Base-by-base conservation (phyloP, 2,113 vertebrate genomes). In the Nannobrachium achirus region DNA sequence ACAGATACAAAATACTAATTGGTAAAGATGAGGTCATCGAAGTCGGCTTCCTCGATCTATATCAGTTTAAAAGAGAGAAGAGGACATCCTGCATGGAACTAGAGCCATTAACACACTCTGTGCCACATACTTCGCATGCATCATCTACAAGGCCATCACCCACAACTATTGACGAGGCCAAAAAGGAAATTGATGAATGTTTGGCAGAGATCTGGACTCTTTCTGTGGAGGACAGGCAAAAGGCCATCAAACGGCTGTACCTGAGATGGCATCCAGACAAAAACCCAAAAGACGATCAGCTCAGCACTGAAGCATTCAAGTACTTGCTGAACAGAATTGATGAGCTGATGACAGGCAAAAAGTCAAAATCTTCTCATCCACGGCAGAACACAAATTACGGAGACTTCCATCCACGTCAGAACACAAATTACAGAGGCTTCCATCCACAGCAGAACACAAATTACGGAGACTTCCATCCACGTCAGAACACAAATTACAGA, bases 231-330 rank as follows among this genome's bases (percentile, higher is more conserved):
- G 90, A 94, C 57, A 87, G 71, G 56, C 6, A 14, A 0, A 93
- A 93, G 75, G 91, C 90, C 40, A 74, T 94, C 59, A 89, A 80
- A 70, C 88, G 94, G 14, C 80, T 95, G 13, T 93, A 92, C 70
- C 85, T 95, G 1, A 87, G 70, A 60, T 95, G 93, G 88, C 93
- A 95, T 72, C 93, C 93, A 53, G 92, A 94, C 85, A 95, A 94
- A 83, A 94, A 95, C 68, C 67, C 38, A 2, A 85, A 87, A 20
- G 82, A 84, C 4, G 7, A 62, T 5, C 4, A 9, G 10, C 78
- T 92, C 0, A 80, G 90, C 56, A 90, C 45, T 0, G 85, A 92
- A 58, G 88, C 91, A 1, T 92, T 89, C 61, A 90, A 91, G 68
- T 94, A 94, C 42, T 49, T 95, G 44, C 42, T 74, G 44, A 88